These are phyloP conservation scores for Pocillopora damicornis DNA, from an alignment of 64 coral and sea anemone species.

Conservation along the genomic window DNA sequence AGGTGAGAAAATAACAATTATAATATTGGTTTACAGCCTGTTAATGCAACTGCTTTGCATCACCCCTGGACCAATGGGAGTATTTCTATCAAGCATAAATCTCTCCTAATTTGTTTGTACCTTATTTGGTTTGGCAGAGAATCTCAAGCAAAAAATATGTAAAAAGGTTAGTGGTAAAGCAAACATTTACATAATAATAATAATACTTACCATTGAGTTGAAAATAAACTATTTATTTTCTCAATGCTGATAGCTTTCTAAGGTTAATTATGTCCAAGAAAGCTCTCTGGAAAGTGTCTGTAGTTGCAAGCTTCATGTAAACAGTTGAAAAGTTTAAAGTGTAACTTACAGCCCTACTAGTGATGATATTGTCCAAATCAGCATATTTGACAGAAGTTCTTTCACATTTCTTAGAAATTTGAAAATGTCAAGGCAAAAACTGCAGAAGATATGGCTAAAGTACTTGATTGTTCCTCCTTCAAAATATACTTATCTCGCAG, in stretches of 20 bases:
- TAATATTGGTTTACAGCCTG: background rate
- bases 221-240: too few species aligned
- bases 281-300: too few species aligned
- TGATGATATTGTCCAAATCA: background rate
- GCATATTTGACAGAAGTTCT: background rate
- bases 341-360: too few species aligned
- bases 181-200: background rate
- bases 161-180: slow-evolving; percentile 4
- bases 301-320: too few species aligned
- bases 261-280: too few species aligned
- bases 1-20: slow-evolving; percentile 29
- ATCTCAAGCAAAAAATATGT: slow-evolving; percentile 19
- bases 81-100: background rate
- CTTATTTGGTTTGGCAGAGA: slow-evolving; percentile 5
- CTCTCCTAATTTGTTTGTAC: background rate
- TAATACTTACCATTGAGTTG: too few species aligned
- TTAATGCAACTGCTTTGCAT: background rate
- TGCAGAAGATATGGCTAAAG: slow-evolving; percentile 68
- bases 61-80: background rate
- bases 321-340: background rate
- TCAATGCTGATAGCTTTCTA: too few species aligned
- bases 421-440: slow-evolving; percentile 56
- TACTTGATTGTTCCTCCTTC: slow-evolving; percentile 73
- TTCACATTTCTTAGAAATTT: slow-evolving; percentile 24
- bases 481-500: slow-evolving; percentile 34